phyloP scores from a whole-genome alignment of 2,113 vertebrate genomes.

The Bos javanicus region DNA sequence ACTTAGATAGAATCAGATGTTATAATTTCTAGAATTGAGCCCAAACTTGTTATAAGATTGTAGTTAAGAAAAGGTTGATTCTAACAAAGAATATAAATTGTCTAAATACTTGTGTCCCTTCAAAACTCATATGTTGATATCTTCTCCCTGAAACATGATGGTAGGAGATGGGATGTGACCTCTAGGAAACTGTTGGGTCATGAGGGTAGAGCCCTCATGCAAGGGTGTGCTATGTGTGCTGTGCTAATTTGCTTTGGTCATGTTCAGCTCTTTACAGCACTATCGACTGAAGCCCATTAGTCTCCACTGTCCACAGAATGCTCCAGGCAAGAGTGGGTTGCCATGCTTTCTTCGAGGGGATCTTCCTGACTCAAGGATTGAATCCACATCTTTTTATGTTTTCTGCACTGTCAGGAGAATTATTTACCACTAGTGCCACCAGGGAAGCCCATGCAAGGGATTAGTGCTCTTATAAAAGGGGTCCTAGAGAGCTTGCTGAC shows the following conservation, averaged over 20 bases:
- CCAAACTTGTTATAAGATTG: not conserved
- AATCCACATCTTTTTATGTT: not conserved
- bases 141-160: not conserved
- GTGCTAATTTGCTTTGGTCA: not conserved
- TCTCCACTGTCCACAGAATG: not conserved
- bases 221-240: not conserved
- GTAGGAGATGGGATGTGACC: not conserved
- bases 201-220: not conserved
- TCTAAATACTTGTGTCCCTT: not conserved
- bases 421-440: not conserved
- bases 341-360: not conserved
- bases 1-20: not conserved
- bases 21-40: not conserved
- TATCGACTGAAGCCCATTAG: not conserved
- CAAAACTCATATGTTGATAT: not conserved
- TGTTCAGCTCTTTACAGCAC: not conserved
- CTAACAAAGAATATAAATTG: not conserved
- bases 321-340: not conserved
- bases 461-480: not conserved
- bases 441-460: not conserved
- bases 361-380: not conserved
- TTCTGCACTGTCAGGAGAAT: not conserved
- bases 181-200: too few relatives aligned
- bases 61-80: not conserved
- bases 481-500: not conserved